phyloP scores from a whole-genome alignment of 2,888 invertebrate species.

The Meloe dianella region DNA sequence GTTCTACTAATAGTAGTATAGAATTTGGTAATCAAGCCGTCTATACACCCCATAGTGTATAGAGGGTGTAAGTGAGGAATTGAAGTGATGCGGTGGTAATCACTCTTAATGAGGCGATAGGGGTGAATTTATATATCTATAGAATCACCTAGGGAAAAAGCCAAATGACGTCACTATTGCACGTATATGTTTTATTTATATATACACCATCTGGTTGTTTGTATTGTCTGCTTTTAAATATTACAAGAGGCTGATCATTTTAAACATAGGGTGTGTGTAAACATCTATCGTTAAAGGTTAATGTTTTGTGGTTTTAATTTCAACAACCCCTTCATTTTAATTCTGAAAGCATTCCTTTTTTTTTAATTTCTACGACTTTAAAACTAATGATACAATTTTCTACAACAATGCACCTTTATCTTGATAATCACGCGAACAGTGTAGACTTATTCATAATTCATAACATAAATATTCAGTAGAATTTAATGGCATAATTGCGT shows the following conservation, averaged over 20 bases:
- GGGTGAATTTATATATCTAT: conserved; percentile 23
- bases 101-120: conserved; percentile 33
- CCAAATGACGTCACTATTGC: conserved; percentile 21
- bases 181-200: not conserved
- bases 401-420: not conserved
- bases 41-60: not conserved
- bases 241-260: no score
- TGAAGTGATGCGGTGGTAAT: conserved; percentile 24
- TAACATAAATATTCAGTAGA: conserved; percentile 28
- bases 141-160: conserved; percentile 19
- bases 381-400: conserved; percentile 8
- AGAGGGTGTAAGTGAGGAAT: conserved; percentile 20
- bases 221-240: no score
- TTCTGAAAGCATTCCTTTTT: no score
- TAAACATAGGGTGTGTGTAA: not conserved
- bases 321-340: no score
- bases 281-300: not conserved
- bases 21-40: conserved; percentile 8
- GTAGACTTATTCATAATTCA: conserved; percentile 29
- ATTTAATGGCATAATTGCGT: conserved; percentile 32
- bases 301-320: no score
- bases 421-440: not conserved
- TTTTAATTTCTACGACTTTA: no score
- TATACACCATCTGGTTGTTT: conserved; percentile 17
- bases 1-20: conserved; percentile 26